A percentile compares a stretch with the other conserved stretches of the same genome.
Evolutionary conservation across 2,113 vertebrate genomes (phyloP).

Genomic region (Myotis davidii): DNA sequence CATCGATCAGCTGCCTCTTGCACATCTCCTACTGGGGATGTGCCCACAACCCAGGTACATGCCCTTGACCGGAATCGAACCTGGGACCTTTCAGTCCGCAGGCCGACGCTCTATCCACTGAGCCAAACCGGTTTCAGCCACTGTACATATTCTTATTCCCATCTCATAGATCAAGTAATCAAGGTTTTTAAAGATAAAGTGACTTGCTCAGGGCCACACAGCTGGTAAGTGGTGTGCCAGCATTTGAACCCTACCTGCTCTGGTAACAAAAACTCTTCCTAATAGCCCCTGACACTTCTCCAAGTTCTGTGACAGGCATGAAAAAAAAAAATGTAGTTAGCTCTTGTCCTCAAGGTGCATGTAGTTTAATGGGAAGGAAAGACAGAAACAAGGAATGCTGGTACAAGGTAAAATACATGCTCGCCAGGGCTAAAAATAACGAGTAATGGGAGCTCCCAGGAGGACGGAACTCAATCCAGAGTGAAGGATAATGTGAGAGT

Average conservation of each 20-base stretch:
- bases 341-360: background rate
- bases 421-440: background rate
- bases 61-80: too few species aligned
- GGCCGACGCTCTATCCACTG: too few species aligned
- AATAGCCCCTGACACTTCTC: background rate
- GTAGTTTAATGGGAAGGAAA: background rate
- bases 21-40: too few species aligned
- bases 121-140: too few species aligned
- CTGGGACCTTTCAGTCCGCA: too few species aligned
- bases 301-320: background rate
- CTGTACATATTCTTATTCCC: background rate
- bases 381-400: background rate
- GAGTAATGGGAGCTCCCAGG: background rate
- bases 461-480: background rate
- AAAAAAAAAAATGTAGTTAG: background rate
- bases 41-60: too few species aligned
- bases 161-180: conserved; percentile 21
- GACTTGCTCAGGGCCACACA: background rate
- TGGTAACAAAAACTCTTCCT: background rate
- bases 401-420: background rate
- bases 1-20: too few species aligned
- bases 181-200: background rate
- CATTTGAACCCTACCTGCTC: background rate
- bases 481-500: background rate
- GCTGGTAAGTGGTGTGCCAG: background rate